Evolutionary conservation across 2,797 vertebrate species (phyloP), one percentile per base, ranked within the genome.

Genomic region (Pseudochromis fuscus): DNA sequence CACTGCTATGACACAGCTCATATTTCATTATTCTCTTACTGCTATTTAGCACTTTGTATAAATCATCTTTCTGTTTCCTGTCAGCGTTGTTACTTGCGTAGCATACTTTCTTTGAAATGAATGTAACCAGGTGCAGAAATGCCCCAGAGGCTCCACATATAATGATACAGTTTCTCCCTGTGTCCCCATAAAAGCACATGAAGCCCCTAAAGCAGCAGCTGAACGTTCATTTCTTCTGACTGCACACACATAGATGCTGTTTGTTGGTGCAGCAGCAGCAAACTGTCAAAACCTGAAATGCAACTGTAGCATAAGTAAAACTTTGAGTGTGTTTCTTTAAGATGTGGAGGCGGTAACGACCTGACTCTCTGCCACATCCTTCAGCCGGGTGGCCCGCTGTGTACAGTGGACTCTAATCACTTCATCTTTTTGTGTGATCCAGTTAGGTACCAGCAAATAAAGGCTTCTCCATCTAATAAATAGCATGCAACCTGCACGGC

Each of bases 381-480:
- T 8, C 4, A 30, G 13, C 49, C 49, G 58, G 46, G 59, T 68
- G 68, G 66, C 30, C 51, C 31, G 46, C 68, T 58, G 28, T 68
- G 33, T 56, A 55, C 37, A 69, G 70, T 58, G 72, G 62, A 83
- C 61, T 84, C 72, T 85, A 81, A 90, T 88, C 49, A 16, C 75
- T 79, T 88, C 21, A 64, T 75, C 53, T 86, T 76, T 75, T 75
- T 68, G 38, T 81, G 68, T 78, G 75, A 90, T 82, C 70, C 70
- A 83, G 85, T 84, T 79, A 81, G 46, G 49, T 52, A 66, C 79
- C 80, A 81, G 65, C 59, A 65, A 82, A 77, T 53, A 62, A 80
- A 81, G 45, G 50, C 45, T 62, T 79, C 56, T 60, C 40, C 71
- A 52, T 75, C 66, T 75, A 84, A 83, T 78, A 77, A 89, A 83